Conservation (phyloP, 2,113 vertebrate genomes). For the Perca fluviatilis region DNA sequence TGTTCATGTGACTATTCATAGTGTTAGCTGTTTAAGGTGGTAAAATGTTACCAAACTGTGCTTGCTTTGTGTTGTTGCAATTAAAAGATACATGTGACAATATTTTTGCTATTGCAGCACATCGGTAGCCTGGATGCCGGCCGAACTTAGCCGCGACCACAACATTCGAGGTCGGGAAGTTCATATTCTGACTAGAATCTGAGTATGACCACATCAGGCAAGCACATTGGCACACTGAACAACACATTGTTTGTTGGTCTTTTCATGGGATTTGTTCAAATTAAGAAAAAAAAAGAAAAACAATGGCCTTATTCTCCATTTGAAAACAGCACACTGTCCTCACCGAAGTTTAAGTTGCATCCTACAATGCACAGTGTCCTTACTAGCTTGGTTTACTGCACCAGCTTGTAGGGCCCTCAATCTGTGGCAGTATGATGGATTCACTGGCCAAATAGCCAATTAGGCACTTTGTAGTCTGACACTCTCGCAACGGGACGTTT, state of each 20-base stretch:
- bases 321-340: constrained; percentile 4
- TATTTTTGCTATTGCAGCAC: neutral
- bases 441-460: constrained; percentile 81
- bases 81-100: neutral
- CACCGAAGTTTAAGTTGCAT: constrained; percentile 35
- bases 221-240: neutral
- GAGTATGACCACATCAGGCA: too few species aligned
- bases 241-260: neutral
- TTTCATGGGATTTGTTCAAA: neutral
- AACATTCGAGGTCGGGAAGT: too few species aligned
- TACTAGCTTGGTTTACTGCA: constrained; percentile 59
- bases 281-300: neutral
- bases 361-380: constrained; percentile 21
- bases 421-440: constrained; percentile 80
- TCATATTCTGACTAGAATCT: too few species aligned
- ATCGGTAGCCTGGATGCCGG: too few species aligned
- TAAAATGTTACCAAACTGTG: neutral
- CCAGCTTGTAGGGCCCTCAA: constrained; percentile 61
- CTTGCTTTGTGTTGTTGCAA: neutral
- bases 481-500: constrained; percentile 74
- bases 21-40: neutral
- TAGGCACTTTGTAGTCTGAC: constrained; percentile 81
- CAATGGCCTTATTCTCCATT: neutral
- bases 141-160: too few species aligned
- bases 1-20: neutral